Conservation (phyloP, 2,888 invertebrate genomes). For the Mesoligia furuncula region DNA sequence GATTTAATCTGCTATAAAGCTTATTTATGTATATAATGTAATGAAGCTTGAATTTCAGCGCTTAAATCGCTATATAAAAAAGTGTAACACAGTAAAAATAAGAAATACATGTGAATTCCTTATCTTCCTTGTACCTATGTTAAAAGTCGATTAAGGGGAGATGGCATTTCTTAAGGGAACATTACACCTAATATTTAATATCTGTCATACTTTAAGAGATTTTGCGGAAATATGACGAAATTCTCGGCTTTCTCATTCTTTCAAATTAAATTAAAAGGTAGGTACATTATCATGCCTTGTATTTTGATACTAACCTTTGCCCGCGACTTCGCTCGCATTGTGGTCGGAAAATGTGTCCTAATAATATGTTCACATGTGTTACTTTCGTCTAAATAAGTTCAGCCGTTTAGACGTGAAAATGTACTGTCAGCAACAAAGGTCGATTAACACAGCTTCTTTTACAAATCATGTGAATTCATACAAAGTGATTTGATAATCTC, state of each 20-base stretch:
- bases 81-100: too few relatives aligned
- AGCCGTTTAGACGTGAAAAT: too few relatives aligned
- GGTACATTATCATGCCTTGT: background rate
- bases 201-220: conserved; percentile 23
- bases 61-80: too few relatives aligned
- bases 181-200: conserved; percentile 35
- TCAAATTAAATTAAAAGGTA: conserved; percentile 24
- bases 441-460: too few relatives aligned
- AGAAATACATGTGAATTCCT: background rate
- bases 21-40: background rate
- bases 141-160: conserved; percentile 12
- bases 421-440: too few relatives aligned
- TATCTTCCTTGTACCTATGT: conserved; percentile 4
- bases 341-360: too few relatives aligned
- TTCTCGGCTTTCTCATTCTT: conserved; percentile 12
- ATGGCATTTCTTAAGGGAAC: conserved; percentile 3
- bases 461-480: too few relatives aligned
- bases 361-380: too few relatives aligned
- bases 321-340: fast-evolving
- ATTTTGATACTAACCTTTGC: background rate
- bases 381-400: too few relatives aligned
- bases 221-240: conserved; percentile 26
- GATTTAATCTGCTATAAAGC: background rate
- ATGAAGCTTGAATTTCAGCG: background rate
- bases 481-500: too few relatives aligned